A percentile compares a stretch with the other conserved stretches of the same genome.
These are phyloP conservation scores for Trogon surrucura DNA, from an alignment of 2,113 vertebrate genomes.

Conservation along the genomic window DNA sequence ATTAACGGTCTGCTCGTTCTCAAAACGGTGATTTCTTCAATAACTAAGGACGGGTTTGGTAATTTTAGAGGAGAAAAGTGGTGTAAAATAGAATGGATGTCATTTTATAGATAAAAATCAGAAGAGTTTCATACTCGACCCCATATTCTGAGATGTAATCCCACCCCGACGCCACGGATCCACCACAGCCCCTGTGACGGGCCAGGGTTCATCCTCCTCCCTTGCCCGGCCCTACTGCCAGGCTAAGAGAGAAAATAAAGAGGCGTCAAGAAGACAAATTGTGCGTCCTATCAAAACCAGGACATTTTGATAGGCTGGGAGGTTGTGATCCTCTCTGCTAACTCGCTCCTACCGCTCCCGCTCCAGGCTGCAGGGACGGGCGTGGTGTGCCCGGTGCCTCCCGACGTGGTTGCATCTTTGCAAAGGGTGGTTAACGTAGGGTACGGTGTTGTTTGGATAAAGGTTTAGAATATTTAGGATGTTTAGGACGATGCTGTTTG, in stretches of 20 bases:
- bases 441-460: no score
- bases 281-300: accelerated
- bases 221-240: not conserved
- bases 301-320: not conserved
- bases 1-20: not conserved
- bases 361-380: not conserved
- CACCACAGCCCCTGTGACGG: accelerated
- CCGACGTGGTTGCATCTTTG: not conserved
- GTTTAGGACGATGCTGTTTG: not conserved
- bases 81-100: not conserved
- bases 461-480: no score
- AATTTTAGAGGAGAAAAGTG: not conserved
- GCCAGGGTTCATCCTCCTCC: not conserved
- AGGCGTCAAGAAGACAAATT: not conserved
- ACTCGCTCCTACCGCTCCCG: not conserved
- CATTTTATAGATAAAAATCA: not conserved
- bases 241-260: not conserved
- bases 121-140: not conserved
- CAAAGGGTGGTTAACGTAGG: no score
- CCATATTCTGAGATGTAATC: not conserved
- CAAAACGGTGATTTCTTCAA: not conserved
- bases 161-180: no score
- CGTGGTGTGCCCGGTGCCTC: not conserved
- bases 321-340: not conserved
- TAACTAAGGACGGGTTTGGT: not conserved